A percentile compares a stretch with the other conserved stretches of the same genome.
Conservation (phyloP, 2,797 vertebrate species). For the Bovichtus diacanthus region DNA sequence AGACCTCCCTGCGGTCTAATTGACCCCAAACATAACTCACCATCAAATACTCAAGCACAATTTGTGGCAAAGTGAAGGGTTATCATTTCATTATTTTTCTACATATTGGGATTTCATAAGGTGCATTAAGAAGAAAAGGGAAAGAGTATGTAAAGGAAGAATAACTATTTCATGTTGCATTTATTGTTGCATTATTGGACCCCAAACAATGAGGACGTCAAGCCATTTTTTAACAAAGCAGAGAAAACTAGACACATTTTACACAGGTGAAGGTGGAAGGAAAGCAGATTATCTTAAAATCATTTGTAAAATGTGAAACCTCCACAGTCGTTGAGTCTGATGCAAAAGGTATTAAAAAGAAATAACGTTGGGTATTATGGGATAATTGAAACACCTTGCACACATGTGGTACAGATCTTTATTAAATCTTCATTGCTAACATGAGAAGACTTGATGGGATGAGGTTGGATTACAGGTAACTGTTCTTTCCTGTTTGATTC, state of each 20-base stretch:
- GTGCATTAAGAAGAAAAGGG: neutral
- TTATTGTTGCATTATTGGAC: neutral
- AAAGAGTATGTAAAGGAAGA: neutral
- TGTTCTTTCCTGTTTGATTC: slow-evolving; percentile 18
- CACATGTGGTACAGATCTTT: slow-evolving; percentile 6
- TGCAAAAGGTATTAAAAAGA: neutral
- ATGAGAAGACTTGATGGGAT: neutral
- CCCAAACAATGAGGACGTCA: neutral
- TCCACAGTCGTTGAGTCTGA: neutral
- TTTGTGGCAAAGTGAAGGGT: neutral
- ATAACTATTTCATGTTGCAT: neutral
- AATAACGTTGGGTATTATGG: neutral
- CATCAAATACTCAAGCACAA: neutral
- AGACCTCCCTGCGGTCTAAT: neutral
- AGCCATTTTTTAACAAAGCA: neutral
- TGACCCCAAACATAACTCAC: neutral
- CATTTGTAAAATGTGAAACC: neutral
- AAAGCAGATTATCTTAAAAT: neutral
- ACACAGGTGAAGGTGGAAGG: neutral
- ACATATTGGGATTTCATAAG: neutral
- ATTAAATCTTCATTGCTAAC: slow-evolving; percentile 6
- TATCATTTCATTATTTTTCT: neutral
- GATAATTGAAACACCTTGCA: neutral
- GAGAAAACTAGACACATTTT: neutral
- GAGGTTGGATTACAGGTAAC: neutral